phyloP scores from a whole-genome alignment of 2,797 vertebrate genomes.

The Peromyscus melanophrys region DNA sequence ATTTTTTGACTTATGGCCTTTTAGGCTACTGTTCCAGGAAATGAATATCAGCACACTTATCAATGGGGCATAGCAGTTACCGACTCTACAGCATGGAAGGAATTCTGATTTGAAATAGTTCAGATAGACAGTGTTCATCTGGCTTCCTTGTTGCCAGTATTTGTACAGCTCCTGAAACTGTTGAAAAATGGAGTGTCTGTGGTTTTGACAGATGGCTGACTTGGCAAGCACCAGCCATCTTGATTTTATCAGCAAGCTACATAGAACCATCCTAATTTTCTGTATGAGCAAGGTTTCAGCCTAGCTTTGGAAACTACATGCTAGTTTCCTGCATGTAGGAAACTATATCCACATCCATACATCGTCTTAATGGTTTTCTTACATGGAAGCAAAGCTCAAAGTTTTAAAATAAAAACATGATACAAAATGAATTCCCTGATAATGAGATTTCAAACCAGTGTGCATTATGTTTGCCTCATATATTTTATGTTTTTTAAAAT shows the following conservation, averaged over 20 bases:
- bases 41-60: conserved; percentile 85
- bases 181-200: conserved; percentile 83
- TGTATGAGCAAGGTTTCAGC: conserved; percentile 79
- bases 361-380: conserved; percentile 77
- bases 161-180: conserved; percentile 87
- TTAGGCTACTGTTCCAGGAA: conserved; percentile 85
- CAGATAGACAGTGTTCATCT: conserved; percentile 86
- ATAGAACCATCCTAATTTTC: conserved; percentile 86
- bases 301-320: conserved; percentile 76
- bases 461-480: conserved; percentile 28
- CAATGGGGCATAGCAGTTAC: conserved; percentile 83
- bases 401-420: conserved; percentile 66
- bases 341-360: conserved; percentile 73
- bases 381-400: conserved; percentile 73
- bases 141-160: conserved; percentile 85
- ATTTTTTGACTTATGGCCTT: conserved; percentile 74
- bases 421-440: conserved; percentile 45
- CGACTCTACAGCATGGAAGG: conserved; percentile 88
- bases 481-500: not conserved
- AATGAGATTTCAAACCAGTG: conserved; percentile 19
- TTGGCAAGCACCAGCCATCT: conserved; percentile 85
- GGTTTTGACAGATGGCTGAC: conserved; percentile 90
- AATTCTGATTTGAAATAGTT: conserved; percentile 89
- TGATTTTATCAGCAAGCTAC: conserved; percentile 85
- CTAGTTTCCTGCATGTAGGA: conserved; percentile 51